These are phyloP conservation scores for Lates calcarifer DNA, from an alignment of 2,113 vertebrate species.

Conservation along the genomic window DNA sequence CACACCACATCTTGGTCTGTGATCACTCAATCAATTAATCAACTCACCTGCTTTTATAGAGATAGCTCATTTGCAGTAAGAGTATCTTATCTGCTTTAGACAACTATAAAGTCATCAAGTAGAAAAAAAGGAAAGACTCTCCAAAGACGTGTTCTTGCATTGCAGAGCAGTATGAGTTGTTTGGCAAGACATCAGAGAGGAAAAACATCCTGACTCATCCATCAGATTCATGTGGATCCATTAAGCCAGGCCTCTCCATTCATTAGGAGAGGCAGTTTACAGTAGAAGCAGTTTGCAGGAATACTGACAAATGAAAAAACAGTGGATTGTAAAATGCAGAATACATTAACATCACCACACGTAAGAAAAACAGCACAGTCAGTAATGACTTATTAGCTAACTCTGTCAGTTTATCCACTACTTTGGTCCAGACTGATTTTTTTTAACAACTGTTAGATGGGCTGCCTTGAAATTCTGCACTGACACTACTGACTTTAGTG, in stretches of 20 bases:
- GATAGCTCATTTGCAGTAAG: slow-evolving; percentile 13
- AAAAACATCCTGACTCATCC: slow-evolving; percentile 49
- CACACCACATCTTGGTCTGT: slow-evolving; percentile 10
- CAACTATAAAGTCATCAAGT: not conserved
- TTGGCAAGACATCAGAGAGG: slow-evolving; percentile 52
- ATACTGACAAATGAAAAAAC: slow-evolving; percentile 14
- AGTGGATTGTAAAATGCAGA: slow-evolving; percentile 14
- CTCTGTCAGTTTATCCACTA: not conserved
- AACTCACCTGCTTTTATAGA: slow-evolving; percentile 8
- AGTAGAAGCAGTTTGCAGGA: slow-evolving; percentile 13
- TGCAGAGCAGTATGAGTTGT: slow-evolving; percentile 11
- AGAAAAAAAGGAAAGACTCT: slow-evolving; percentile 6
- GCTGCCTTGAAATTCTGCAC: too few species aligned
- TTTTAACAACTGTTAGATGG: not conserved
- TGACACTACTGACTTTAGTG: too few species aligned
- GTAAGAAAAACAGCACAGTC: slow-evolving; percentile 4
- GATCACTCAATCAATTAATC: slow-evolving; percentile 57
- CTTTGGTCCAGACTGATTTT: not conserved
- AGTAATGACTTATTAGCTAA: not conserved
- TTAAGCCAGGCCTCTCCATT: slow-evolving; percentile 27
- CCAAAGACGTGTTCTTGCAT: not conserved
- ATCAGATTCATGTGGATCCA: slow-evolving; percentile 39
- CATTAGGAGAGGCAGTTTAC: slow-evolving; percentile 34
- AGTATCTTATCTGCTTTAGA: slow-evolving; percentile 20
- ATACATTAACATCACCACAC: not conserved